Base-by-base conservation (phyloP, 1,140 invertebrate species). In the Ceratosolen solmsi region DNA sequence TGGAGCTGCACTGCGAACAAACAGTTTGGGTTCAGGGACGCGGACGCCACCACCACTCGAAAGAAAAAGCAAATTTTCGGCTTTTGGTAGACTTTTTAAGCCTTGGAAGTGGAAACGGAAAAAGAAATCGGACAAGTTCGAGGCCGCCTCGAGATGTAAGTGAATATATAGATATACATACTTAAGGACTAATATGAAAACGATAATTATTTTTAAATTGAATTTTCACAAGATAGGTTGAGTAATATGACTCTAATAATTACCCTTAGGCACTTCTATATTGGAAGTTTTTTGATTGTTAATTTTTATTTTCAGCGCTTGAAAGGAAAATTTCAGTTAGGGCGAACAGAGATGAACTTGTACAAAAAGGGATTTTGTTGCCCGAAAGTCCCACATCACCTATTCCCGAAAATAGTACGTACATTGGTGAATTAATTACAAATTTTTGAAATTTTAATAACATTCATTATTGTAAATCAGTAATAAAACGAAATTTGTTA, bases 101-200 rank as follows among this genome's bases (percentile, higher is more conserved):
- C 98, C 98, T 8, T 99, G 98, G 98, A 99, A 99, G 92, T 99
- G 98, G 98, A 97, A 98, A 93, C 94, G 97, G 92, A 98, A 98
- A 96, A 98, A 98, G 94, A 99, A 99, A 93, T 98, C 97, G 79
- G 98, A 99, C 89, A 98, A 98, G 91, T 97, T 99, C 88, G 97
- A 99, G 92, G 97, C 97, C 86, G 95, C 97, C 86, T 98, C 97
- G 88, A 95, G 97, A 94, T 97, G 97, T 99, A 93, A 97, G 96
- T 95, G 84, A 2, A 38, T 65, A 36, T 22, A 36, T 22, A 36
- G 25, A 8, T 65, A 36, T 38, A 2, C 2, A 0, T 8, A 46
- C 5, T 46, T 13, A n/a, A n/a, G n/a, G n/a, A n/a, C n/a, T n/a
- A n/a, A n/a, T n/a, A n/a, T n/a, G n/a, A n/a, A n/a, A n/a, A n/a